These are phyloP conservation scores for Cephus sareptanus DNA, from an alignment of 2,888 invertebrate genomes.

Conservation along the genomic window DNA sequence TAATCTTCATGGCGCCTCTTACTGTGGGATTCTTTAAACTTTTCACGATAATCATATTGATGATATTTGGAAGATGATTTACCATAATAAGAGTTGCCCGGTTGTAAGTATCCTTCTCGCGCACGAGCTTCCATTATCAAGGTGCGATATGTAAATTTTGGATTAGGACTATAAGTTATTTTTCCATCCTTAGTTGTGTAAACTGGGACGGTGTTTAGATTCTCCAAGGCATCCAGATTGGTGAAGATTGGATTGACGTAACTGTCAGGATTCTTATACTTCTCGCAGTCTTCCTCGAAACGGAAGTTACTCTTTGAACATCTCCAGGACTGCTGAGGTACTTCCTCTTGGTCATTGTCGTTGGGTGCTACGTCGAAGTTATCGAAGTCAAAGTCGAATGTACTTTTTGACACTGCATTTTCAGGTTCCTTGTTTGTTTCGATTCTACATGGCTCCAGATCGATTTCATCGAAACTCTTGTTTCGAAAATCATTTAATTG, in stretches of 20 bases:
- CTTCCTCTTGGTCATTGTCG: slow-evolving; percentile 27
- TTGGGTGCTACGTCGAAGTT: slow-evolving; percentile 45
- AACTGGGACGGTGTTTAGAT: slow-evolving; percentile 58
- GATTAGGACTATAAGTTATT: slow-evolving; percentile 62
- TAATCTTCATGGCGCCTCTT: background rate
- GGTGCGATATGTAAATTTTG: slow-evolving; percentile 54
- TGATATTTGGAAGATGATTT: slow-evolving; percentile 4
- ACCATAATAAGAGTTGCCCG: slow-evolving; percentile 24
- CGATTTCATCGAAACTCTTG: background rate
- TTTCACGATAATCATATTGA: background rate
- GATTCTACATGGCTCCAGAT: background rate
- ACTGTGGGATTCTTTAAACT: background rate
- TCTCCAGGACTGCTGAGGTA: slow-evolving; percentile 3
- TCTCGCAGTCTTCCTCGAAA: slow-evolving; percentile 13
- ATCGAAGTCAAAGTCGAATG: slow-evolving; percentile 38
- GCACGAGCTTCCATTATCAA: slow-evolving; percentile 53
- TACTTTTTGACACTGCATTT: background rate
- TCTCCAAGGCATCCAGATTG: slow-evolving; percentile 44
- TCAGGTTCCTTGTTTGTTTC: background rate
- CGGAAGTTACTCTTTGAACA: slow-evolving; percentile 16
- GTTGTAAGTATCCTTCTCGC: slow-evolving; percentile 34
- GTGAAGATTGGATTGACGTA: slow-evolving; percentile 52
- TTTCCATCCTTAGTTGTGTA: slow-evolving; percentile 64
- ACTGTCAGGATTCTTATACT: slow-evolving; percentile 33
- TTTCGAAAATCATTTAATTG: background rate